Percentiles rank a stretch among this genome's conserved stretches.
Evolutionary conservation across 1,140 invertebrate genomes (phyloP).

Genomic region (Danaus melanippus): DNA sequence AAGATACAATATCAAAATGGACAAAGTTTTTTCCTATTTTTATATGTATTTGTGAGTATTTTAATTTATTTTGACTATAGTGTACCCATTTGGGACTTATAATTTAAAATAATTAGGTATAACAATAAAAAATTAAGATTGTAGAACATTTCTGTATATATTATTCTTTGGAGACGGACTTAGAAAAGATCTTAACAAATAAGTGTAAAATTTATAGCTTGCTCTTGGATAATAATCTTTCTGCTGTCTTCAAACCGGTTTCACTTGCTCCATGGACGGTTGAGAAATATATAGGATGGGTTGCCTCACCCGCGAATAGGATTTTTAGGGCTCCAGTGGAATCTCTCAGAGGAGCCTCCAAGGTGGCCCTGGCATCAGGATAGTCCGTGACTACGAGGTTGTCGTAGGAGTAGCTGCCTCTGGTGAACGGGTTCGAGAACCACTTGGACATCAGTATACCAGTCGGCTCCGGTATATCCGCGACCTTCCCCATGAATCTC

Average conservation of each 20-base stretch:
- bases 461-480: slow-evolving; percentile 25
- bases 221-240: slow-evolving; percentile 24
- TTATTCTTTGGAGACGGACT: too few relatives aligned
- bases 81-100: too few relatives aligned
- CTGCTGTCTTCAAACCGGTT: slow-evolving; percentile 71
- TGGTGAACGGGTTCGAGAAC: slow-evolving; percentile 29
- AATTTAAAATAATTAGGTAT: too few relatives aligned
- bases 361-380: slow-evolving; percentile 18
- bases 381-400: slow-evolving; percentile 18
- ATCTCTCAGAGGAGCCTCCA: slow-evolving; percentile 23
- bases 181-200: too few relatives aligned
- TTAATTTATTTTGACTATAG: too few relatives aligned
- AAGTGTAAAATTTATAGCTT: too few relatives aligned
- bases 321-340: slow-evolving; percentile 19
- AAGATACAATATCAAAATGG: too few relatives aligned
- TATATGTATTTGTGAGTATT: too few relatives aligned
- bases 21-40: too few relatives aligned
- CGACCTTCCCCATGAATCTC: slow-evolving; percentile 26
- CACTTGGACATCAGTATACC: slow-evolving; percentile 30
- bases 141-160: too few relatives aligned
- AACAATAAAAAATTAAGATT: too few relatives aligned
- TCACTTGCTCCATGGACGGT: slow-evolving; percentile 76
- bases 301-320: slow-evolving; percentile 50
- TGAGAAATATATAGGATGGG: slow-evolving; percentile 67
- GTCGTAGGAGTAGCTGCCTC: slow-evolving; percentile 36